Base-by-base conservation (phyloP, 2,797 vertebrate genomes). In the Notamacropus eugenii region DNA sequence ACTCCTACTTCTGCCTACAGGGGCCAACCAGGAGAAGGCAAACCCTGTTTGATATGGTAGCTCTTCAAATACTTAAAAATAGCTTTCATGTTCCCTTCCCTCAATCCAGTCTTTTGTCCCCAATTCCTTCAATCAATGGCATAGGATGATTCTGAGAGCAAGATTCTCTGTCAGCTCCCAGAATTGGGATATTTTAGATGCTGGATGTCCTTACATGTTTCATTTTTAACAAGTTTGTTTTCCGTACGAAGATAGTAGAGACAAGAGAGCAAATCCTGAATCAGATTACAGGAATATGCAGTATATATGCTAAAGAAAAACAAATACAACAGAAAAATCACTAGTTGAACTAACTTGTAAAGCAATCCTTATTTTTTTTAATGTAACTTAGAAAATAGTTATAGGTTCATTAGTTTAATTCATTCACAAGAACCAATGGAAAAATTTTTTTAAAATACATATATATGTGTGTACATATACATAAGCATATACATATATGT, bases 371-470 rank as follows among this genome's bases (percentile, higher is more conserved):
- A 10, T 24, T 59, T 93, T 90, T 67, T 67, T 11, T n/a, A 94
- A 46, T 92, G 90, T 16, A 31, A 46, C 92, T 94, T 96, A 82
- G 90, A 67, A 95, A 95, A 87, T 5, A 91, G 31, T 62, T 52
- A 91, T 27, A 95, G 54, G 56, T 94, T 94, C 57, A 92, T 62
- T 92, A 12, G 24, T 96, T 94, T 96, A 56, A 13, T 91, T 96
- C 94, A 62, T 40, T 92, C 50, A 55, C 55, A 54, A 90, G 90
- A 95, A 31, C 91, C 82, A 95, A 93, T 46, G 24, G 9, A 40
- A 87, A 87, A 87, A 27, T 50, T n/a, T 5, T 1, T 24, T 46
- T 34, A 67, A 87, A 50, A 4, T 0, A 34, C 12, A 62, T 14
- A n/a, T 4, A 67, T 67, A 4, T n/a, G 34, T n/a, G 34, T 67